Evolutionary conservation across 2,888 invertebrate species (phyloP).

Genomic region (Pammene aurita): DNA sequence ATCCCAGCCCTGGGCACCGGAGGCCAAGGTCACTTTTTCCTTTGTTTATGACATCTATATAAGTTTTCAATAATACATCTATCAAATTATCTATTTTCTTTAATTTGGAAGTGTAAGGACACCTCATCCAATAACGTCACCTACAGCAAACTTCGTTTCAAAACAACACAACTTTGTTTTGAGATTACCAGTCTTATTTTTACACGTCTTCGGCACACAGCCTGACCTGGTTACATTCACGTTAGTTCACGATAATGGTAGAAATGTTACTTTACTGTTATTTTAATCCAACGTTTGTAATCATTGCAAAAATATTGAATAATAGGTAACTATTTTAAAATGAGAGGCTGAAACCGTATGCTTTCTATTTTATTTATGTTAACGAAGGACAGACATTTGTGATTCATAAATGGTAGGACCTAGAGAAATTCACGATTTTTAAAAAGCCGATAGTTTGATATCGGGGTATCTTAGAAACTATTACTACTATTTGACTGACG

Average conservation of each 20-base stretch:
- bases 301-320: constrained; percentile 11
- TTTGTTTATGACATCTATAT: too few species aligned
- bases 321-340: neutral
- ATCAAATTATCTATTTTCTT: too few species aligned
- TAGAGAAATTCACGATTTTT: too few species aligned
- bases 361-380: neutral
- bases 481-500: too few species aligned
- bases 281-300: constrained; percentile 17
- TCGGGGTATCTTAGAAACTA: too few species aligned
- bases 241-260: constrained; percentile 26
- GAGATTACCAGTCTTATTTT: neutral
- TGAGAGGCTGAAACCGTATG: neutral
- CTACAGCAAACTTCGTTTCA: neutral
- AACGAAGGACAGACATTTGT: neutral
- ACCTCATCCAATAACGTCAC: too few species aligned
- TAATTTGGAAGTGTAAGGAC: too few species aligned
- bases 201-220: constrained; percentile 9
- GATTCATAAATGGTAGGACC: too few species aligned
- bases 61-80: too few species aligned
- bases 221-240: constrained; percentile 22
- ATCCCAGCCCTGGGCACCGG: too few species aligned
- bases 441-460: too few species aligned
- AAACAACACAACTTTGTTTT: neutral
- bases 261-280: constrained; percentile 13
- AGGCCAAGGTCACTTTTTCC: too few species aligned